Conservation (phyloP, 2,888 invertebrate genomes). For the Orgyia antiqua region DNA sequence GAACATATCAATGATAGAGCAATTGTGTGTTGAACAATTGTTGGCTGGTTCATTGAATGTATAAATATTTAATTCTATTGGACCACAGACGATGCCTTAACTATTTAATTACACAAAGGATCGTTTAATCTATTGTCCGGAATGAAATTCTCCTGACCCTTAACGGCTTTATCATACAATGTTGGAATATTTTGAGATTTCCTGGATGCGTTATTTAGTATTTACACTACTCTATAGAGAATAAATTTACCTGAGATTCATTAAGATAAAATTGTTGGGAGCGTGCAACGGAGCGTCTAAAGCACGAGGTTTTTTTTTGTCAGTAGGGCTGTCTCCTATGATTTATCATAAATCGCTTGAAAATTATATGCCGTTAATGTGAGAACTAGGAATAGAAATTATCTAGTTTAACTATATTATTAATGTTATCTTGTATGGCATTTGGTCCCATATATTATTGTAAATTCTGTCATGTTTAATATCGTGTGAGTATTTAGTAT, state of each 20-base stretch:
- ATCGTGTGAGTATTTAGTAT: too few species aligned
- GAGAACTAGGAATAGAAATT: too few species aligned
- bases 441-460: too few species aligned
- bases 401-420: too few species aligned
- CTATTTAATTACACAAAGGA: constrained; percentile 12
- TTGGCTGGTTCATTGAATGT: constrained; percentile 6
- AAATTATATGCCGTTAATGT: too few species aligned
- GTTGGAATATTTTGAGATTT: neutral
- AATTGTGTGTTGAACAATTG: constrained; percentile 1
- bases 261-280: constrained; percentile 24
- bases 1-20: constrained; percentile 4
- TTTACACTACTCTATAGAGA: too few species aligned
- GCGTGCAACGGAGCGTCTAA: constrained; percentile 40
- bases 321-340: neutral
- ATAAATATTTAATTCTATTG: constrained; percentile 4
- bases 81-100: constrained; percentile 3
- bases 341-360: too few species aligned
- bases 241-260: constrained; percentile 24
- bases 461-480: too few species aligned
- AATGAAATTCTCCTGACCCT: constrained; percentile 7
- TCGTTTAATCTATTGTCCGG: constrained; percentile 6
- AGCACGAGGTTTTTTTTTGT: constrained; percentile 36
- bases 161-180: constrained; percentile 4
- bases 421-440: too few species aligned
- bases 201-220: constrained; percentile 2